Percentiles rank a stretch among this genome's conserved stretches.
These are phyloP conservation scores for Stictonetta naevosa DNA, from an alignment of 2,113 vertebrate genomes.

Conservation along the genomic window DNA sequence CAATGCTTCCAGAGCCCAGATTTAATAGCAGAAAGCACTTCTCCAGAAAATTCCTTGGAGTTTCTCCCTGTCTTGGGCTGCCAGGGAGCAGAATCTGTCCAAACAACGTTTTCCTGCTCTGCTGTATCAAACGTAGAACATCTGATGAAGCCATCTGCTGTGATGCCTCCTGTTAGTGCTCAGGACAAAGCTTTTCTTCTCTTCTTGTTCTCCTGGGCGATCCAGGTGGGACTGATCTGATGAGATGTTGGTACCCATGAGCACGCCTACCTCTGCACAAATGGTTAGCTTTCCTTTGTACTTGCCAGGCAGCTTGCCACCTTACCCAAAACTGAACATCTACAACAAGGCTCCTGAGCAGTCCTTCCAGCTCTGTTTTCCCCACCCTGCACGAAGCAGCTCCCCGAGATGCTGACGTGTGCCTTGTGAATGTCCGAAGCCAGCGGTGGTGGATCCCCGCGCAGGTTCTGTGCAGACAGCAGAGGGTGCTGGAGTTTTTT, in stretches of 20 bases:
- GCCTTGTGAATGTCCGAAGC: fast-evolving
- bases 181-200: fast-evolving
- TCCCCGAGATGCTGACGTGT: neutral
- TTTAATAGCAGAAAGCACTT: neutral
- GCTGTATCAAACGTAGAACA: neutral
- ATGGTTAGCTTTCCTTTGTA: neutral
- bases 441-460: neutral
- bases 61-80: neutral
- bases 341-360: neutral
- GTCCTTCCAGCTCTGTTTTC: neutral
- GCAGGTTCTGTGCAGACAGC: slow-evolving; percentile 55
- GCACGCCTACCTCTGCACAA: neutral
- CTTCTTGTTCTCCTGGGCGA: neutral
- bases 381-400: neutral
- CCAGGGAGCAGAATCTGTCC: neutral
- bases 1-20: neutral
- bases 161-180: neutral
- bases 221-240: neutral
- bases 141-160: neutral
- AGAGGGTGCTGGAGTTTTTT: slow-evolving; percentile 73
- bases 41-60: neutral
- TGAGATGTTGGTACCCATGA: neutral
- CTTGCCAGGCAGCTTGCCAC: neutral
- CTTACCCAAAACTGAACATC: neutral
- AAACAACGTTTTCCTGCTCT: neutral